Evolutionary conservation across 2,797 vertebrate genomes (phyloP), one percentile per base, ranked within the genome.

Genomic region (Sebastes miniatus): DNA sequence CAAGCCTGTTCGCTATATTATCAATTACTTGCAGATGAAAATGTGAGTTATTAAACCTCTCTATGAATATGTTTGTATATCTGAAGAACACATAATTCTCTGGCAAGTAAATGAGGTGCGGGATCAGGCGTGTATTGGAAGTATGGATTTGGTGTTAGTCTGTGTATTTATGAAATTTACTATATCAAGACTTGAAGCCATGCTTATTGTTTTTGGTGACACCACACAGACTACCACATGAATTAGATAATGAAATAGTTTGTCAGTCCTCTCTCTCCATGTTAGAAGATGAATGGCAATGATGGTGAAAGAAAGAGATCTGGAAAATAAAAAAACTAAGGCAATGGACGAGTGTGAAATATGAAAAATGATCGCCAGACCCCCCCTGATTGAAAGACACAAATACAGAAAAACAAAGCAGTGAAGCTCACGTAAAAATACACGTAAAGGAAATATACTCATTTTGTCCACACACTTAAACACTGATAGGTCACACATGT

Each of bases 361-460:
- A 70, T 83, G 67, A 63, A 43, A 52, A 69, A 52, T 65, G 47
- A 70, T 67, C 78, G 16, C 24, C 57, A 69, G 72, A 85, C 50
- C 64, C 81, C 74, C 39, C 27, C 22, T 54, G 31, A 73, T 12
- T 70, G 24, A 83, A 77, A 81, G 12, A 86, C 63, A 85, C n/a
- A 75, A 75, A 71, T 52, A 83, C 18, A 77, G 36, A 67, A 74
- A 75, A 57, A 85, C 25, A 84, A 82, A 86, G 63, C 22, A 54
- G 63, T 71, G 69, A 92, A 76, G 59, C 61, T 77, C 56, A 83
- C 1, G 20, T 68, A 65, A 79, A 82, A 67, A 69, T 13, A 90
- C n/a, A 81, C 36, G 25, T 47, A 81, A 79, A 54, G 5, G 56
- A 84, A 84, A 73, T 25, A 74, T 25, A 76, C 36, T 47, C 3